Evolutionary conservation across 2,888 invertebrate genomes (phyloP), one percentile per base, ranked within the genome.

Genomic region (Eupeodes luniger): DNA sequence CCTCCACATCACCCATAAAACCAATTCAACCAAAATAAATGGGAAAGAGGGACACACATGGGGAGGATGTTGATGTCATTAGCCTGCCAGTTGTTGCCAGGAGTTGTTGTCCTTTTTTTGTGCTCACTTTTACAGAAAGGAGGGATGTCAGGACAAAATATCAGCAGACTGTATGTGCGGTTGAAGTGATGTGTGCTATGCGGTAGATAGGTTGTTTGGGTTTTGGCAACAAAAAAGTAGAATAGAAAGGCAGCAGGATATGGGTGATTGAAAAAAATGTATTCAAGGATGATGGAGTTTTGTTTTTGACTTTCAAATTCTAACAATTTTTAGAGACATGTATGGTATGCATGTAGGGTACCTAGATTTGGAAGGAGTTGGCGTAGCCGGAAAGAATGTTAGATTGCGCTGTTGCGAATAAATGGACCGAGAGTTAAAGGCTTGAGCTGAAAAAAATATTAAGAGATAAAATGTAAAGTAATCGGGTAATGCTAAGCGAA

Each of bases 21-120:
- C 76, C 76, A 81, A 76, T 66, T 57, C 53, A 57, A 69, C 44
- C 55, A 51, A 55, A 76, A 34, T 64, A 36, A 36, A n/a, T 47
- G 47, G 47, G 47, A 66, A 36, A 36, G 62, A 27, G 40, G 1
- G 19, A 19, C 19, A 44, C 44, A 40, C 47, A 66, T 16, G 14
- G 19, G 44, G 40, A 19, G 44, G 40, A 19, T 19, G 44, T 11
- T 70, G 57, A 70, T 70, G 70, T 70, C 70, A 70, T 70, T 70
- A 70, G 70, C 55, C 27, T 57, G 70, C 19, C 70, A 70, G 70
- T 70, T 57, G 70, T 70, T 70, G 27, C 70, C 40, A 57, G 14
- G 70, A 57, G 36, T 44, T 70, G 36, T 44, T 70, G 70, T 70
- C 14, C 57, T 57, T 57, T 70, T 55, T 70, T 57, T 27, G 27